Evolutionary conservation across 2,888 invertebrate genomes (phyloP).

Genomic region (Myopa testacea): DNA sequence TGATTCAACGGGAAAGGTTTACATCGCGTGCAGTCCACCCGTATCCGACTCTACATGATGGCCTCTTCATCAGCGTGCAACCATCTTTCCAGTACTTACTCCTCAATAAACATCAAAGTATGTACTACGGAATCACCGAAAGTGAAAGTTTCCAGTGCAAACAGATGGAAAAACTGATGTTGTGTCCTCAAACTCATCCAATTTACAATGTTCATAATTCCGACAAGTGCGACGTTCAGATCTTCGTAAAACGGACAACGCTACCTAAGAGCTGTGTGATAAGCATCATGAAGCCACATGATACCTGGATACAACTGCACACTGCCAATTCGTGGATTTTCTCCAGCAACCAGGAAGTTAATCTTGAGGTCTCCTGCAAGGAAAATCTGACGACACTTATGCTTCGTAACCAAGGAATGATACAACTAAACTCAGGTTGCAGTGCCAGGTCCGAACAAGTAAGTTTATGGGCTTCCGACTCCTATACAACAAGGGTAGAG

Average conservation of each 20-base stretch:
- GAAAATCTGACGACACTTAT: background rate
- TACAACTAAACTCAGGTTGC: constrained; percentile 7
- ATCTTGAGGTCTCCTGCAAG: background rate
- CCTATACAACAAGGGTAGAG: too few relatives aligned
- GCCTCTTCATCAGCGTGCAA: background rate
- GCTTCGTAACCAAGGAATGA: background rate
- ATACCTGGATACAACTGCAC: background rate
- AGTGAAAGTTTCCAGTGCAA: background rate
- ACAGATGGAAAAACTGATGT: background rate
- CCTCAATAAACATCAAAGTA: background rate
- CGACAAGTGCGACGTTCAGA: background rate
- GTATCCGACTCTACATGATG: constrained; percentile 14
- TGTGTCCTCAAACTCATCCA: background rate
- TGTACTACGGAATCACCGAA: background rate
- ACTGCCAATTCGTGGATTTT: constrained; percentile 1
- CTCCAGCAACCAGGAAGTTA: background rate
- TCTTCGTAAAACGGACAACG: background rate
- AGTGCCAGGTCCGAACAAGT: too few relatives aligned
- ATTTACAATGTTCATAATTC: background rate
- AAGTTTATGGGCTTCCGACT: too few relatives aligned
- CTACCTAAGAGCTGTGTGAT: background rate
- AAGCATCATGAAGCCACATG: background rate
- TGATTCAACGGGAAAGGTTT: too few relatives aligned
- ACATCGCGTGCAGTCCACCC: background rate
- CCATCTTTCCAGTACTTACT: constrained; percentile 3